Conservation (phyloP, 2,797 vertebrate species). For the Anniella stebbinsi region DNA sequence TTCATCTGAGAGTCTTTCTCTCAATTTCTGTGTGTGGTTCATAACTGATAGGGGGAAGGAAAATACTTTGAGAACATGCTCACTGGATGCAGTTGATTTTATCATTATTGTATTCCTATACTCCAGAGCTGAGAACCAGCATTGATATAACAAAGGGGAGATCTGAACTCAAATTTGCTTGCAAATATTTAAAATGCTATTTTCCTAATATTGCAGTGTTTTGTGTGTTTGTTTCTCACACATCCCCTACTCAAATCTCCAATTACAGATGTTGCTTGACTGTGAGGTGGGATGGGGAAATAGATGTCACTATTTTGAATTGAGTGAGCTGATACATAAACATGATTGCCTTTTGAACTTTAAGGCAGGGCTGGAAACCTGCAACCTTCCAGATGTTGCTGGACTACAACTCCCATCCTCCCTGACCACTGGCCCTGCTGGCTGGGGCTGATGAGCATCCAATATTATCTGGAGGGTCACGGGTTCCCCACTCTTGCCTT, state of each 20-base stretch:
- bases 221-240: neutral
- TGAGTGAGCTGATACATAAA: too few species aligned
- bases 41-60: neutral
- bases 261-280: neutral
- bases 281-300: neutral
- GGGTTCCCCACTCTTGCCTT: neutral
- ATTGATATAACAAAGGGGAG: neutral
- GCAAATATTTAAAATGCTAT: neutral
- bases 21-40: neutral
- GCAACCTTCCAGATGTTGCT: too few species aligned
- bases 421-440: too few species aligned
- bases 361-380: too few species aligned
- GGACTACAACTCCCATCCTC: too few species aligned
- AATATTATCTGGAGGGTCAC: too few species aligned
- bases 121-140: neutral
- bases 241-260: too few species aligned
- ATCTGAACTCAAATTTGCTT: neutral
- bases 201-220: neutral
- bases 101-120: neutral
- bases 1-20: neutral
- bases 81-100: neutral
- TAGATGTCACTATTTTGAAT: neutral
- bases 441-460: too few species aligned
- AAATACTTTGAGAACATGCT: neutral
- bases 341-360: too few species aligned